phyloP scores from a whole-genome alignment of 2,888 invertebrate species.

The Drosophila incognita region DNA sequence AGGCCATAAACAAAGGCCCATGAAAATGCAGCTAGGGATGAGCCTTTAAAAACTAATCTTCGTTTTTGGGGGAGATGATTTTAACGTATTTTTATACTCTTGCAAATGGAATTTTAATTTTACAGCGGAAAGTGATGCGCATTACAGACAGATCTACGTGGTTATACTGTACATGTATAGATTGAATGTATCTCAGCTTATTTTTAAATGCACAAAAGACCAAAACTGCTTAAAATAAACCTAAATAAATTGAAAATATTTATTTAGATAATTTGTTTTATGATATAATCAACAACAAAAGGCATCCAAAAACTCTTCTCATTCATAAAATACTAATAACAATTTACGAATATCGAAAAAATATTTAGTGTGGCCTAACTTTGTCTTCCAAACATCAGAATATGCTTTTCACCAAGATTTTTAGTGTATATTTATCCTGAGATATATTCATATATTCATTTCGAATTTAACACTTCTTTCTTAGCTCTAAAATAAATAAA shows the following conservation, averaged over 20 bases:
- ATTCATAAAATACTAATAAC: background rate
- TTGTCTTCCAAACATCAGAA: background rate
- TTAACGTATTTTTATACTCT: background rate
- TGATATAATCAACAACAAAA: background rate
- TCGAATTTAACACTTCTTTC: background rate
- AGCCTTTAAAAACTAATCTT: conserved; percentile 15
- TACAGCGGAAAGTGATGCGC: background rate
- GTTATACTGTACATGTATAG: background rate
- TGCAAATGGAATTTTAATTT: background rate
- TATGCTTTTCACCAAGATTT: background rate
- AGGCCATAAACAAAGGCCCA: conserved; percentile 31
- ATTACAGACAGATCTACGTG: background rate
- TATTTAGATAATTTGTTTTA: background rate
- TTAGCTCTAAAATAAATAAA: conserved; percentile 24
- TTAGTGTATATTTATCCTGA: background rate
- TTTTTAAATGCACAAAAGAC: no score
- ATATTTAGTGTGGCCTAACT: background rate
- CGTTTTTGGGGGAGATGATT: background rate
- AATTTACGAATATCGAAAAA: background rate
- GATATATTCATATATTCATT: background rate
- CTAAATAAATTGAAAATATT: background rate
- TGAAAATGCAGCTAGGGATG: background rate
- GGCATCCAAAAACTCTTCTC: background rate
- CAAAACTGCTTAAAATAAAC: no score
- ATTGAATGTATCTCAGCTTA: background rate